phyloP scores from a whole-genome alignment of 2,888 invertebrate species.

The Agapostemon virescens region DNA sequence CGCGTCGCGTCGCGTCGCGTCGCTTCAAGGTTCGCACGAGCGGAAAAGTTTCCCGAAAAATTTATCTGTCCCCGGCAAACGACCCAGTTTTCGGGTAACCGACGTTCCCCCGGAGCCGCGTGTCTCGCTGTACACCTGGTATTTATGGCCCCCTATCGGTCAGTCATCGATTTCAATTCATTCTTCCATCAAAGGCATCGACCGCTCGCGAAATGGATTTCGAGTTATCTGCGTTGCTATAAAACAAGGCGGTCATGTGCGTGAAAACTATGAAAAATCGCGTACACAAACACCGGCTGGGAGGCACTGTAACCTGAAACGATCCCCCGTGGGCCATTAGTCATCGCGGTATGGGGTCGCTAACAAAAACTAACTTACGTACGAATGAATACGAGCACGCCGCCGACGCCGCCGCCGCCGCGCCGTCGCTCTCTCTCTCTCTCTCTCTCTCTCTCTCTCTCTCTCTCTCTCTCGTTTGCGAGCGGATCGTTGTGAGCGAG shows the following conservation, averaged over 20 bases:
- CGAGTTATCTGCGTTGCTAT: slow-evolving; percentile 60
- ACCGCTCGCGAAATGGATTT: slow-evolving; percentile 62
- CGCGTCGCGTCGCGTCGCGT: background rate
- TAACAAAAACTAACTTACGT: slow-evolving; percentile 71
- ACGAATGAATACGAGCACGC: slow-evolving; percentile 66
- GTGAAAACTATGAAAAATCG: slow-evolving; percentile 73
- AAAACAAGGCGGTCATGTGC: slow-evolving; percentile 54
- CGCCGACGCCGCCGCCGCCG: background rate
- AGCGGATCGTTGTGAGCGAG: background rate
- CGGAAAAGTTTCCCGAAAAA: slow-evolving; percentile 6
- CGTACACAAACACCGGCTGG: slow-evolving; percentile 61
- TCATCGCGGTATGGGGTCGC: slow-evolving; percentile 66
- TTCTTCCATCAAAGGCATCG: slow-evolving; percentile 52
- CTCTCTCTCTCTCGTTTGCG: background rate
- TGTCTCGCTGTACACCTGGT: slow-evolving; percentile 27
- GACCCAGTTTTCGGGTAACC: slow-evolving; percentile 25
- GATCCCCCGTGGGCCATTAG: slow-evolving; percentile 72
- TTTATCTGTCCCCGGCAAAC: slow-evolving; percentile 7
- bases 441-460: too few relatives aligned
- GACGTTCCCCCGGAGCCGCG: background rate
- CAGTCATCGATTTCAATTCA: slow-evolving; percentile 60
- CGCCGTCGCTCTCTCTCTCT: slow-evolving; percentile 14
- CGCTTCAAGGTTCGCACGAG: background rate
- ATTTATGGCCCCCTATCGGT: slow-evolving; percentile 47
- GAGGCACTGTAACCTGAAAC: slow-evolving; percentile 60